Percentiles rank a stretch among this genome's conserved stretches.
These are phyloP conservation scores for Norana najaformis DNA, from an alignment of 2,888 invertebrate genomes.

Conservation along the genomic window DNA sequence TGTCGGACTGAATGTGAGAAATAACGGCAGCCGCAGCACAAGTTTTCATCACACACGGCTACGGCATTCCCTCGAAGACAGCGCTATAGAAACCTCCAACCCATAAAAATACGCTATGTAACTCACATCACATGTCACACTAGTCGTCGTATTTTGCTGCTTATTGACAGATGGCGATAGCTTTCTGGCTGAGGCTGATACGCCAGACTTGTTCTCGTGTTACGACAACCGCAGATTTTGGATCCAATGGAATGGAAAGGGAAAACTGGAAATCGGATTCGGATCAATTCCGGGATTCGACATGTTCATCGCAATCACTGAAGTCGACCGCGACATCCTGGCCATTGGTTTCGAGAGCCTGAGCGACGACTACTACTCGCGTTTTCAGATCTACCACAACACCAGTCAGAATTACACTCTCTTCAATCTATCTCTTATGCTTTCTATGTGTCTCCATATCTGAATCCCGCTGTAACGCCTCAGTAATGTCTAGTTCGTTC, in stretches of 20 bases:
- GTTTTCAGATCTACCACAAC: constrained; percentile 30
- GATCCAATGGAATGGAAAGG: constrained; percentile 26
- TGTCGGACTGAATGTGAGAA: no score
- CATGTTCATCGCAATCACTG: constrained; percentile 23
- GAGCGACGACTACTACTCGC: constrained; percentile 21
- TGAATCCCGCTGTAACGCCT: no score
- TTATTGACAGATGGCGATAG: background rate
- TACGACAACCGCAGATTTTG: constrained; percentile 30
- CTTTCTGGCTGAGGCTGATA: background rate
- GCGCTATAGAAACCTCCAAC: no score
- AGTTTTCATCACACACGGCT: no score
- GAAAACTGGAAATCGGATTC: constrained; percentile 20
- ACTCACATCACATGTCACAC: no score
- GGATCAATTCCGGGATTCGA: constrained; percentile 28
- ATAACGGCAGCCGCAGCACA: no score
- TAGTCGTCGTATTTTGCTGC: no score
- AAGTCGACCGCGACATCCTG: background rate
- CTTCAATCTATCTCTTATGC: no score
- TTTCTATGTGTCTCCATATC: no score
- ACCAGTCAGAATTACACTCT: background rate
- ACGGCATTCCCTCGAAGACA: no score
- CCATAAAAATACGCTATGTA: no score
- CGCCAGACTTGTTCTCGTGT: constrained; percentile 31
- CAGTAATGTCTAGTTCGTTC: no score
- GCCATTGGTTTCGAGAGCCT: constrained; percentile 26